Conservation (phyloP, 1,140 invertebrate species). For the Phymorhynchus buccinoides region DNA sequence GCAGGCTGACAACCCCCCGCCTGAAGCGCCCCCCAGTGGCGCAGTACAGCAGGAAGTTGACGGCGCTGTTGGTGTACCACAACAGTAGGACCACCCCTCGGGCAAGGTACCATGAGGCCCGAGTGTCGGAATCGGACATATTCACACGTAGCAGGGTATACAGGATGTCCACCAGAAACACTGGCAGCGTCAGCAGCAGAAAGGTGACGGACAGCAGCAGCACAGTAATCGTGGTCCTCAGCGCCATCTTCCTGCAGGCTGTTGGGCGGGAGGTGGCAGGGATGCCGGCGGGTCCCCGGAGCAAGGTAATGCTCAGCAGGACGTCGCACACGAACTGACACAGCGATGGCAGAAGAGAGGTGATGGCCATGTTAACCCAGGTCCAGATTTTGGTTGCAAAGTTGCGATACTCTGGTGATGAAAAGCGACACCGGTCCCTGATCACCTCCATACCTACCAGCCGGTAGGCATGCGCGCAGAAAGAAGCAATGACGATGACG, state of each 20-base stretch:
- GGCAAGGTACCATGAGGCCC: too few species aligned
- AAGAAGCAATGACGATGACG: neutral
- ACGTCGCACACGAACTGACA: neutral
- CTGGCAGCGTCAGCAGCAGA: neutral
- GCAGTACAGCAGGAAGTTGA: neutral
- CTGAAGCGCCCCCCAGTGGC: neutral
- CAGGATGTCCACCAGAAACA: neutral
- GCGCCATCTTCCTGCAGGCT: neutral
- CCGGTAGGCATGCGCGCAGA: neutral
- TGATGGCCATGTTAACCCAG: neutral
- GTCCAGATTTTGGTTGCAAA: neutral
- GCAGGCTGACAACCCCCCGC: neutral
- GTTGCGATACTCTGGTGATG: neutral
- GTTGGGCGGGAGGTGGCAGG: neutral
- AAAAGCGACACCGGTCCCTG: neutral
- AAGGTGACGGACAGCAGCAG: neutral
- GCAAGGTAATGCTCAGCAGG: neutral
- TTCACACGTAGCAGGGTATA: neutral
- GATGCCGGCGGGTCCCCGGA: neutral
- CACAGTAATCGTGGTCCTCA: neutral
- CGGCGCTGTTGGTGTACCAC: neutral
- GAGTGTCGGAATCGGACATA: neutral
- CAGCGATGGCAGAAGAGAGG: neutral
- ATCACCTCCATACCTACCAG: neutral
- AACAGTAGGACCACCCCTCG: neutral